Evolutionary conservation across 2,113 vertebrate species (phyloP).

Genomic region (Apteryx mantelli): DNA sequence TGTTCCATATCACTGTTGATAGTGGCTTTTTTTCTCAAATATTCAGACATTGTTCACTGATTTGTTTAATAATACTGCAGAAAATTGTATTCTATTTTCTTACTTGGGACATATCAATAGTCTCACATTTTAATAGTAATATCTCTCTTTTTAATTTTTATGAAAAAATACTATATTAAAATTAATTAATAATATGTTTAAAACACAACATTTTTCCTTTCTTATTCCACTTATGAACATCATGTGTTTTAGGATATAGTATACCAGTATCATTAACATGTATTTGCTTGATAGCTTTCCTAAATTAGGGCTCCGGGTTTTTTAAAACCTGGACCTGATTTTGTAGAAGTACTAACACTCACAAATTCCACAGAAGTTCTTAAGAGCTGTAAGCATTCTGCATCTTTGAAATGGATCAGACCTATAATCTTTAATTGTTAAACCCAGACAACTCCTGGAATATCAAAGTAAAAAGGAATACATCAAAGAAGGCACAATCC

Average conservation of each 20-base stretch:
- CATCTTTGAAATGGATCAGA: constrained; percentile 63
- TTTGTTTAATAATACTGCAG: not conserved
- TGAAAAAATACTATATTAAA: not conserved
- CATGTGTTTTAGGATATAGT: not conserved
- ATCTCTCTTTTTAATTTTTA: not conserved
- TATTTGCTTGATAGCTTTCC: constrained; percentile 11
- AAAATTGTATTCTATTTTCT: not conserved
- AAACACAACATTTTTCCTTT: not conserved
- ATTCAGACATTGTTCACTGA: not conserved
- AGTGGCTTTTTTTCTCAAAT: not conserved
- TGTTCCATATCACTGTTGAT: not conserved
- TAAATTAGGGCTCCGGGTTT: not conserved
- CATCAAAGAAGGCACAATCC: constrained; percentile 35
- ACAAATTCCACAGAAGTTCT: constrained; percentile 16
- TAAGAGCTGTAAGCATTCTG: constrained; percentile 12
- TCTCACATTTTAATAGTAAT: not conserved
- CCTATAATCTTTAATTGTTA: constrained; percentile 33
- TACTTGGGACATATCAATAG: not conserved
- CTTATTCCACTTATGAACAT: not conserved
- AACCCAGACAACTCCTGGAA: not conserved
- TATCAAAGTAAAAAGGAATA: constrained; percentile 31
- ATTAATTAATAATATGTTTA: not conserved
- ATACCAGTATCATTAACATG: constrained; percentile 7
- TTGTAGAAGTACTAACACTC: constrained; percentile 23
- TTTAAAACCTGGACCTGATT: constrained; percentile 60